phyloP scores from a whole-genome alignment of 2,888 invertebrate species.

The Amphiduros pacificus region DNA sequence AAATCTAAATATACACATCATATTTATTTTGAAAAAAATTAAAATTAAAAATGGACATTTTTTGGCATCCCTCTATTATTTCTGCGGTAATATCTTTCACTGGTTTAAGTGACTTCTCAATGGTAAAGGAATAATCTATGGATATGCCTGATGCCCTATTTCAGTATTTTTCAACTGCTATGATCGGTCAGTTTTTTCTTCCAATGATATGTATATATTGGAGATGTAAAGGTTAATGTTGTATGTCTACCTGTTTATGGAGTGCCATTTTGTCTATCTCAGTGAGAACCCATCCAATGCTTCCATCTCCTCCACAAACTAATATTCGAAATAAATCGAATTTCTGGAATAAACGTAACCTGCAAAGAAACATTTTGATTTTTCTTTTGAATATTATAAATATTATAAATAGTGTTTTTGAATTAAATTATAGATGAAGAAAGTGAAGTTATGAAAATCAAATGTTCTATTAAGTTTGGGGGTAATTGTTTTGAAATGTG shows the following conservation, averaged over 20 bases:
- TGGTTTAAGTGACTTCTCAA: too few species aligned
- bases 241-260: constrained; percentile 78
- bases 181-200: too few species aligned
- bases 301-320: constrained; percentile 96
- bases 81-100: too few species aligned
- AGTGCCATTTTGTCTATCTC: constrained; percentile 93
- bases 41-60: too few species aligned
- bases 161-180: too few species aligned
- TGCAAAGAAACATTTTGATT: constrained; percentile 55
- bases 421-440: background rate
- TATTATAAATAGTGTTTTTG: background rate
- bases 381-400: background rate
- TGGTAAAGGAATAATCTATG: too few species aligned
- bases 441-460: background rate
- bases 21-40: too few species aligned
- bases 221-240: too few species aligned
- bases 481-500: background rate
- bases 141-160: too few species aligned
- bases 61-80: too few species aligned
- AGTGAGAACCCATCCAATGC: constrained; percentile 95
- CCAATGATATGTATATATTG: too few species aligned
- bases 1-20: too few species aligned
- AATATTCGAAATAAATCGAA: constrained; percentile 94
- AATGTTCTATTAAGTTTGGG: background rate
- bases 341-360: constrained; percentile 85